Percentiles rank a stretch among this genome's conserved stretches.
Evolutionary conservation across 2,888 invertebrate species (phyloP).

Genomic region (Stenichneumon culpator): DNA sequence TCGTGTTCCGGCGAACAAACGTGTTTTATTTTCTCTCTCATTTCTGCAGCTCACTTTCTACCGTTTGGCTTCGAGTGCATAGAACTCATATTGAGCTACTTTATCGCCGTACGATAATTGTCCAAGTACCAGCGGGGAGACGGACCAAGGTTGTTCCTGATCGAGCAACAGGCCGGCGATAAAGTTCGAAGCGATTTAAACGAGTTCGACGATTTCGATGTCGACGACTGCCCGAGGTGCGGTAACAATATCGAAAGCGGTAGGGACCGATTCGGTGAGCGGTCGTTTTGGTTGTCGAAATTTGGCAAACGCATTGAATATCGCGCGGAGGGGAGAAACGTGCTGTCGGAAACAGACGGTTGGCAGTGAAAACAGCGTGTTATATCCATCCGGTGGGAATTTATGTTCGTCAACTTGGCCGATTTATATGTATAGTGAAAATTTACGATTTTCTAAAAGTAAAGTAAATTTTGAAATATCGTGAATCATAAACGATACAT

Average conservation of each 20-base stretch:
- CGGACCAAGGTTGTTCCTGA: neutral
- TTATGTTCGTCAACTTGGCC: conserved; percentile 42
- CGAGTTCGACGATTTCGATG: neutral
- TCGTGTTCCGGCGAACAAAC: conserved; percentile 34
- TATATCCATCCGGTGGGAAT: conserved; percentile 44
- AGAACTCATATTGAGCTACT: conserved; percentile 16
- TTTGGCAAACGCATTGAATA: conserved; percentile 39
- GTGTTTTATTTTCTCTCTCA: conserved; percentile 36
- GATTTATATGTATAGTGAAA: conserved; percentile 2
- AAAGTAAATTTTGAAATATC: neutral
- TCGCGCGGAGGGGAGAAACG: conserved; percentile 22
- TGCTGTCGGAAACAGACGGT: conserved; percentile 16
- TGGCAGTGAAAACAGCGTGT: conserved; percentile 55
- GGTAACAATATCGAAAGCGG: neutral
- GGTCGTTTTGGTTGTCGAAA: conserved; percentile 30
- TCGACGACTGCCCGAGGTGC: conserved; percentile 1
- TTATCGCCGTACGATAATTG: neutral
- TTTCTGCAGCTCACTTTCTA: conserved; percentile 15
- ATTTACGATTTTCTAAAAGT: neutral
- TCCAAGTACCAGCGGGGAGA: neutral
- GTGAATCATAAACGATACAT: too few species aligned
- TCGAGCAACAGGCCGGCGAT: neutral
- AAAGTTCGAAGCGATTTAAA: neutral
- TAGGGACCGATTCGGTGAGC: neutral
- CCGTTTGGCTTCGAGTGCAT: conserved; percentile 13